A percentile compares a stretch with the other conserved stretches of the same genome.
These are phyloP conservation scores for Mesoligia furuncula DNA, from an alignment of 2,888 invertebrate genomes.

Conservation along the genomic window DNA sequence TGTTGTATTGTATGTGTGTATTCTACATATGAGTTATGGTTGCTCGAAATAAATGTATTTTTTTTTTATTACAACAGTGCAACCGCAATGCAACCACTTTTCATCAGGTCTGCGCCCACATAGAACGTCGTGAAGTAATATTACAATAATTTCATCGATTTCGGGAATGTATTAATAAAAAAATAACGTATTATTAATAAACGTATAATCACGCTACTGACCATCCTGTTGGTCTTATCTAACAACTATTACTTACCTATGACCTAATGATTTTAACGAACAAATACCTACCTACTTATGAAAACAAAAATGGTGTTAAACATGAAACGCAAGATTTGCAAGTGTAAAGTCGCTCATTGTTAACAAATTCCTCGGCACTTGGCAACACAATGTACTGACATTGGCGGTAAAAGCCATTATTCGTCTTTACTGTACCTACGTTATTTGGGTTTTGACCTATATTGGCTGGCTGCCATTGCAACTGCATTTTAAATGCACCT, in stretches of 20 bases:
- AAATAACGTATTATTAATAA: too few species aligned
- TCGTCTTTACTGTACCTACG: background rate
- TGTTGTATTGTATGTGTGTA: too few species aligned
- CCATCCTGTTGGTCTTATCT: background rate
- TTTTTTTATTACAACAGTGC: too few species aligned
- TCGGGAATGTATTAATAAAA: too few species aligned
- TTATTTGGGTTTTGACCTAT: slow-evolving; percentile 50
- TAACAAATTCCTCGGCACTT: slow-evolving; percentile 45
- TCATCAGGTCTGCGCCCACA: too few species aligned
- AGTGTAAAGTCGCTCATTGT: slow-evolving; percentile 23
- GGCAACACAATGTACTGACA: slow-evolving; percentile 34
- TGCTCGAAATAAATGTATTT: too few species aligned
- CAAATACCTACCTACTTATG: too few species aligned
- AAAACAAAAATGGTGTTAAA: background rate
- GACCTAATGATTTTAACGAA: too few species aligned
- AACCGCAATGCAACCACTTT: too few species aligned
- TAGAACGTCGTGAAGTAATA: background rate
- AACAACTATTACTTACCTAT: background rate
- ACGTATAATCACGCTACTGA: too few species aligned
- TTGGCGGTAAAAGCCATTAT: slow-evolving; percentile 9
- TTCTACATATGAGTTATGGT: too few species aligned
- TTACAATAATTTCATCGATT: background rate
- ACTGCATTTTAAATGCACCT: slow-evolving; percentile 24
- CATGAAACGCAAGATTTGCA: background rate
- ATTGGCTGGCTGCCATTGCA: slow-evolving; percentile 40